Evolutionary conservation across 2,888 invertebrate genomes (phyloP), one percentile per base, ranked within the genome.

Genomic region (Syrista parreyssii): DNA sequence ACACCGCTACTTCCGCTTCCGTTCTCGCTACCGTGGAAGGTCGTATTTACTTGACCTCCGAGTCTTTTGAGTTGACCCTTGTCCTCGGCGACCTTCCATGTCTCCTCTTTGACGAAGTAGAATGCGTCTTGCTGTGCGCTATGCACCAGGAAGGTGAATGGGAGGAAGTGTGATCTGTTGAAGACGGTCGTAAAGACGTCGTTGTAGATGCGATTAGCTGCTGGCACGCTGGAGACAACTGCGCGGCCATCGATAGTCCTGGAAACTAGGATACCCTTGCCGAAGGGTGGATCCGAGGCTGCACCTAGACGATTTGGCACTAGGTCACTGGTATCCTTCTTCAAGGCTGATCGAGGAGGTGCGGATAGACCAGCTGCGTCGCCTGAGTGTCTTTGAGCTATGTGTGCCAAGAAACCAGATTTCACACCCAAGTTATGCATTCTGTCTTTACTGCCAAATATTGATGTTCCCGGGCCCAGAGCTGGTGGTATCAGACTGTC

Each of bases 111-210:
- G 31, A 98, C 97, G 90, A 98, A 98, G 92, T 97, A 97, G 92
- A 98, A 98, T 15, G 97, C 96, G 89, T 98, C 98, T 90, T 97
- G 97, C 88, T 96, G 96, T 31, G 96, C 96, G 84, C 96, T 96
- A 91, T 97, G 97, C 40, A 97, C 96, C 75, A 97, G 95, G 89
- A 97, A 96, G 15, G 97, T 96, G 92, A 97, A 97, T 68, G 97
- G 97, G 85, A 98, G 92, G 86, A 98, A 93, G 90, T 96, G 96
- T 0, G 97, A 97, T 84, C 97, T 95, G 91, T 98, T 98, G 91
- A 98, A 97, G 9, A 98, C 97, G 1, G 97, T 97, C 4, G 97
- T 98, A 90, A 98, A 97, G 3, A 98, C 98, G 91, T 98, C 98
- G 55, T 96, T 94, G 91, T 97, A 97, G 84, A 98, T 98, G 40